Evolutionary conservation across 2,113 vertebrate genomes (phyloP).

Genomic region (Pampusana beccarii): DNA sequence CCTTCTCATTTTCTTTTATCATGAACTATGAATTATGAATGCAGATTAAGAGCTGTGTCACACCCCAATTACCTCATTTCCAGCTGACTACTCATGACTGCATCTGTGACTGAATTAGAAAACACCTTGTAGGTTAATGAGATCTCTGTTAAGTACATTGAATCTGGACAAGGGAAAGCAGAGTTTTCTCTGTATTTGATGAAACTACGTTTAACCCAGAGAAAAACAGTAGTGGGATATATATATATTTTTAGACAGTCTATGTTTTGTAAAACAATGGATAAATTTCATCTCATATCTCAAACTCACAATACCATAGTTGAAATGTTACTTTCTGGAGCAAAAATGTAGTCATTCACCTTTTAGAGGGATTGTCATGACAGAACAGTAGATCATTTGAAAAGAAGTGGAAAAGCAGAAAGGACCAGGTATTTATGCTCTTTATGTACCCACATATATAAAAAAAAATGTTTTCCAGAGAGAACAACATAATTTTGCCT

Average conservation of each 20-base stretch:
- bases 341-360: background rate
- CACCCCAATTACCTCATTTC: constrained; percentile 41
- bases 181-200: background rate
- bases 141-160: background rate
- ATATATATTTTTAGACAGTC: background rate
- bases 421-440: background rate
- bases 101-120: constrained; percentile 33
- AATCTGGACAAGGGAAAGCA: background rate
- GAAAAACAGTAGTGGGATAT: background rate
- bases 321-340: background rate
- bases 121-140: constrained; percentile 26
- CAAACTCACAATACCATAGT: background rate
- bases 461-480: background rate
- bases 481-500: background rate
- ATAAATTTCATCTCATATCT: background rate
- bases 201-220: background rate
- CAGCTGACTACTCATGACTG: background rate
- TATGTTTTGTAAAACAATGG: background rate
- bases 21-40: constrained; percentile 25
- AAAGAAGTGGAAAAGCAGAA: background rate
- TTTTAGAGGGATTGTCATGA: background rate
- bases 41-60: background rate
- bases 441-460: background rate
- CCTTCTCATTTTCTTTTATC: background rate
- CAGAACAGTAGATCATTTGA: background rate